Conservation (phyloP, 2,888 invertebrate species). For the Bhutanitis thaidina region DNA sequence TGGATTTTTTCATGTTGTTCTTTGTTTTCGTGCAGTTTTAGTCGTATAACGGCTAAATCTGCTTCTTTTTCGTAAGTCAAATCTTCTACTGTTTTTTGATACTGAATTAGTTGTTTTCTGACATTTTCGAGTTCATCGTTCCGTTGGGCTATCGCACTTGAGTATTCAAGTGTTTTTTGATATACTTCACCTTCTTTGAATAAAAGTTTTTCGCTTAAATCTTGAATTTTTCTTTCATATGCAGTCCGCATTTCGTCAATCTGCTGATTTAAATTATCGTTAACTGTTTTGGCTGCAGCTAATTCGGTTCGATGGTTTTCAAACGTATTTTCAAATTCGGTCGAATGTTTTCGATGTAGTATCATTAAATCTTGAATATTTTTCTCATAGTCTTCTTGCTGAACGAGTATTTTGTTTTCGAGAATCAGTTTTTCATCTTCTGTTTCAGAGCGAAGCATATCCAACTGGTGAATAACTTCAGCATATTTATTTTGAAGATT, state of each 20-base stretch:
- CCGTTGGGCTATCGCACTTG: slow-evolving; percentile 48
- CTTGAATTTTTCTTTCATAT: slow-evolving; percentile 39
- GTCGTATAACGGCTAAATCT: slow-evolving; percentile 73
- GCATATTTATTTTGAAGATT: slow-evolving; percentile 63
- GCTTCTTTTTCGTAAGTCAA: slow-evolving; percentile 74
- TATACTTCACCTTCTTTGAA: slow-evolving; percentile 63
- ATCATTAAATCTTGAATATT: slow-evolving; percentile 47
- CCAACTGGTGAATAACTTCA: slow-evolving; percentile 60
- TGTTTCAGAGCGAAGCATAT: slow-evolving; percentile 65
- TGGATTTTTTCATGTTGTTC: slow-evolving; percentile 46
- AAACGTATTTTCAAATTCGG: slow-evolving; percentile 39
- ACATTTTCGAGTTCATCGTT: slow-evolving; percentile 68
- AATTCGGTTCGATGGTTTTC: slow-evolving; percentile 48
- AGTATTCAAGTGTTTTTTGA: slow-evolving; percentile 61
- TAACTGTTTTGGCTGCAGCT: slow-evolving; percentile 36
- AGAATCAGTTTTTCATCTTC: slow-evolving; percentile 67
- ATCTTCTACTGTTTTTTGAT: slow-evolving; percentile 70
- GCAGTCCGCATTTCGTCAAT: slow-evolving; percentile 39
- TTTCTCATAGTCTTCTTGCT: slow-evolving; percentile 71
- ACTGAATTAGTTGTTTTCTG: slow-evolving; percentile 54
- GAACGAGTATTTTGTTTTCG: slow-evolving; percentile 62
- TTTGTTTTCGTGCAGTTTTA: slow-evolving; percentile 72
- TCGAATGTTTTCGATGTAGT: slow-evolving; percentile 38
- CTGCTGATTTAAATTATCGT: slow-evolving; percentile 44
- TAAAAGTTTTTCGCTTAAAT: slow-evolving; percentile 49